These are phyloP conservation scores for Hypothenemus hampei DNA, from an alignment of 1,140 invertebrate genomes.

Conservation along the genomic window DNA sequence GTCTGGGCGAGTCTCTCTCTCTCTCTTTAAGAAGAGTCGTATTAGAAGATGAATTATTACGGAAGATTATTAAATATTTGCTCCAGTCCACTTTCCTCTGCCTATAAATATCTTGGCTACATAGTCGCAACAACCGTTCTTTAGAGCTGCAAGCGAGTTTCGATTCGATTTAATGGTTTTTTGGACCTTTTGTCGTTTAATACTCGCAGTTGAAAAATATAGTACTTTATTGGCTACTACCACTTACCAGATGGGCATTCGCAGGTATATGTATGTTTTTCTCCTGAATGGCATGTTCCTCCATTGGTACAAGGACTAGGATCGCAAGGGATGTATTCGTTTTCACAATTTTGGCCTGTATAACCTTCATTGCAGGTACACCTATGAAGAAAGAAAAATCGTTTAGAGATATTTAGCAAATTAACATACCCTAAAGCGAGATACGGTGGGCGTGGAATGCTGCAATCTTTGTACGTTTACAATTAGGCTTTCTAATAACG, in stretches of 20 bases:
- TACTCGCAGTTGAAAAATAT: no score
- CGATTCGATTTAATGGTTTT: no score
- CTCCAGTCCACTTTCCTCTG: slow-evolving; percentile 7
- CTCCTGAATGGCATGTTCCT: slow-evolving; percentile 71
- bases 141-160: no score
- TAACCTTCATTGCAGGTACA: slow-evolving; percentile 85
- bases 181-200: no score
- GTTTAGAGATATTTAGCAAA: not conserved
- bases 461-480: slow-evolving; percentile 2
- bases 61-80: slow-evolving; percentile 20
- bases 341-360: slow-evolving; percentile 86
- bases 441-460: slow-evolving; percentile 20
- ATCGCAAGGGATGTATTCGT: slow-evolving; percentile 82
- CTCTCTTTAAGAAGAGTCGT: slow-evolving; percentile 7
- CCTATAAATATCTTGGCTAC: slow-evolving; percentile 5
- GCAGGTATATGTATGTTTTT: slow-evolving; percentile 76
- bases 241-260: slow-evolving; percentile 76
- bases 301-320: slow-evolving; percentile 87
- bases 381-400: slow-evolving; percentile 57
- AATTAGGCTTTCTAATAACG: slow-evolving; percentile 29
- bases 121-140: no score
- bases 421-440: slow-evolving; percentile 1
- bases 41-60: slow-evolving; percentile 17
- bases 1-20: not conserved
- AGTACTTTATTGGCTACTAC: not conserved